Base-by-base conservation (phyloP, 1,140 invertebrate species). In the Cyrtorhinus lividipennis region DNA sequence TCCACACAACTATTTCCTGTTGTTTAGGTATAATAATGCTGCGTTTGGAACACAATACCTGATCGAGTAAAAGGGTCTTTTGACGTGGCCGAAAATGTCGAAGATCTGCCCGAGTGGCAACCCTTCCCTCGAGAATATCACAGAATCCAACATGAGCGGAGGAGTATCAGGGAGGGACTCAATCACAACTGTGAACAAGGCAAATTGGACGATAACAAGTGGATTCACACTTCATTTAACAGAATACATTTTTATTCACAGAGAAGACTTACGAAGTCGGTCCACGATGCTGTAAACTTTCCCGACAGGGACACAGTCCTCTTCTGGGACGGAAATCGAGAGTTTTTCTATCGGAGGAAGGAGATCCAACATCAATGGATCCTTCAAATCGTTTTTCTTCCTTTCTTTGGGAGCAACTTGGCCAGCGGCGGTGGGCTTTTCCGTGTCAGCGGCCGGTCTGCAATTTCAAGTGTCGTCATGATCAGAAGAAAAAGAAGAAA, bases 71-170 rank as follows among this genome's bases (percentile, higher is more conserved):
- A 84, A 77, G 0, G 91, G 90, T 67, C 87, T 80, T 0, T 74
- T 75, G 0, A 92, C 85, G 69, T 81, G 78, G 2, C 92, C 92
- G 74, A 95, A 85, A 2, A 95, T 90, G 79, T 96, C 93, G 76
- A 91, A 93, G 61, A 96, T 81, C 68, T 82, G 79, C 1, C 90
- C 90, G 0, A 92, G 72, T 1, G 85, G 79, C 48, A 81, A 76
- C 15, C 86, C 88, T 70, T 80, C 78, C 8, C 88, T 83, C 45
- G 88, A 66, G 71, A 95, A 95, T 24, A 95, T 73, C 23, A 94
- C 78, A 2, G 87, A 88, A 61, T 93, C 90, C 59, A 93, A 72
- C 77, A 95, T 84, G 46, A 94, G 78, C 0, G 87, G 80, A 59
- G 88, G 86, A 30, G 81, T 83, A 59, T 80, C 79, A 56, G 80